A percentile compares a stretch with the other conserved stretches of the same genome.
Conservation (phyloP, 2,888 invertebrate genomes). For the Drosophila acutilabella region DNA sequence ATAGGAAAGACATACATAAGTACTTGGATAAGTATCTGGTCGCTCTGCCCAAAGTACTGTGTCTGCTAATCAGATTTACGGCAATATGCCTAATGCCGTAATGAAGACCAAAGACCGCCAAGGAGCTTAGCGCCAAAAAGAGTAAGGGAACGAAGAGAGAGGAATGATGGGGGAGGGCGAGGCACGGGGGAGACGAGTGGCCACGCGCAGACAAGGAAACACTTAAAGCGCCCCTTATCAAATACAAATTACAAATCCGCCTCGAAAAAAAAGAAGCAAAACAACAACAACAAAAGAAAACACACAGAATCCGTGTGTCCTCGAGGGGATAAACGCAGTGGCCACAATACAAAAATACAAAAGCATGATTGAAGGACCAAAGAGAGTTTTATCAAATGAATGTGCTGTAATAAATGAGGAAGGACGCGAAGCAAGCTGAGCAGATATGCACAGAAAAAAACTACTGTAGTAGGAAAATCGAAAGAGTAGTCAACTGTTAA, state of each 20-base stretch:
- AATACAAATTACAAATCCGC: slow-evolving; percentile 78
- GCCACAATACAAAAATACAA: slow-evolving; percentile 55
- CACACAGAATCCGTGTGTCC: slow-evolving; percentile 12
- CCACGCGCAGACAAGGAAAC: slow-evolving; percentile 48
- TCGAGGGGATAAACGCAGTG: slow-evolving; percentile 27
- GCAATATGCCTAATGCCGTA: slow-evolving; percentile 66
- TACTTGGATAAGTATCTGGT: slow-evolving; percentile 18
- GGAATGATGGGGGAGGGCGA: neutral
- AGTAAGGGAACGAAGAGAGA: neutral
- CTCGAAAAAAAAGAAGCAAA: slow-evolving; percentile 24
- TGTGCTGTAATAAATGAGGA: slow-evolving; percentile 70
- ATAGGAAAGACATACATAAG: slow-evolving; percentile 1
- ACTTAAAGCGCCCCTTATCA: slow-evolving; percentile 67
- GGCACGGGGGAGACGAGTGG: neutral
- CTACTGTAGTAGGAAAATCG: no score
- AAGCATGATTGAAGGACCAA: slow-evolving; percentile 74
- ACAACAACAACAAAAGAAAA: slow-evolving; percentile 1
- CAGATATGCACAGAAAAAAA: neutral
- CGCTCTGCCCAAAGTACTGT: slow-evolving; percentile 10
- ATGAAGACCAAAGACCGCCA: slow-evolving; percentile 57
- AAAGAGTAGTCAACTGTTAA: no score
- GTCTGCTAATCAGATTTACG: slow-evolving; percentile 61
- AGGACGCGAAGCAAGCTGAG: slow-evolving; percentile 16
- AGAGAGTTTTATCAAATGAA: slow-evolving; percentile 73
- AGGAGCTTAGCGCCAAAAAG: slow-evolving; percentile 9